Base-by-base conservation (phyloP, 2,888 invertebrate genomes). In the Eupithecia subfuscata region DNA sequence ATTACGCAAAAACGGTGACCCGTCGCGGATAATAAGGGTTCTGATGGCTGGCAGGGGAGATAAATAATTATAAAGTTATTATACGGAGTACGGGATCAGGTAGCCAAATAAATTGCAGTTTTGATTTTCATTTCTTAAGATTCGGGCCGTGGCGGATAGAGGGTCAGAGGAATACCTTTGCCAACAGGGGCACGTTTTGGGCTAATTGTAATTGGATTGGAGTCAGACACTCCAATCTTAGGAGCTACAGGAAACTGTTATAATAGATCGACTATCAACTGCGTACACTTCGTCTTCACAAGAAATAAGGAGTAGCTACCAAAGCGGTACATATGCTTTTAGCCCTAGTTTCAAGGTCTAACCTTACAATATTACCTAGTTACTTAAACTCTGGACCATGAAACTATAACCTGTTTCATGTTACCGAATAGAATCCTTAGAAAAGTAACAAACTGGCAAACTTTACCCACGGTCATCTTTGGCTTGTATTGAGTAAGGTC, bases 1-100 rank as follows among this genome's bases (percentile, higher is more conserved):
- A 82, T 82, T 82, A 83, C 83, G 77, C 77, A 78, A 79, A 79
- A 82, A 80, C 81, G 80, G 79, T 76, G 78, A 72, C 80, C 74
- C 78, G 80, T 81, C 81, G 77, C 70, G 77, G 79, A 80, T 78
- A 80, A 81, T 79, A 81, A 78, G 76, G 73, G 79, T 73, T 75
- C 75, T 70, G 73, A 78, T 74, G 75, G 69, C 77, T 81, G 76
- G 68, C 78, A 71, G 75, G 74, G 74, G 79, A 81, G 78, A 80
- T 80, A 80, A 79, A 81, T 81, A 81, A 81, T 77, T 77, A 73
- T 73, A 73, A 77, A 77, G 75, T 68, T 75, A 75, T 77, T 77
- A 77, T 71, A 77, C 77, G 73, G 73, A 69, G 68, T 48, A 48
- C 71, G 64, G 52, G 70, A 73, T 77, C 73, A 73, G 70, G 52